Evolutionary conservation across 2,888 invertebrate species (phyloP).

Genomic region (Lymantria monacha): DNA sequence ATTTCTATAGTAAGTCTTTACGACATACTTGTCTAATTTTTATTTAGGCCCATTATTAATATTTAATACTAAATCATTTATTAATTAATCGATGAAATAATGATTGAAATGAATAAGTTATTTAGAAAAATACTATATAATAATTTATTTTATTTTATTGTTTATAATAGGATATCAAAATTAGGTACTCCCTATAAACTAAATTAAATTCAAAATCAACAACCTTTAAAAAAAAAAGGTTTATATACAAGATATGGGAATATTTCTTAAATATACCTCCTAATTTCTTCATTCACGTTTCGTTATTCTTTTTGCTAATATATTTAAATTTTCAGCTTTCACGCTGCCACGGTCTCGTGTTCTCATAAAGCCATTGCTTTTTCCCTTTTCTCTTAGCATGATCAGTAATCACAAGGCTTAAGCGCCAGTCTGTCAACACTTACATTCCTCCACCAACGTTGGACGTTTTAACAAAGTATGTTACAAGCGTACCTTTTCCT

Average conservation of each 20-base stretch:
- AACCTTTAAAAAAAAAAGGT: not conserved
- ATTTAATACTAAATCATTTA: not conserved
- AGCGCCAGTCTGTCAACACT: constrained; percentile 4
- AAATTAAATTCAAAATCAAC: not conserved
- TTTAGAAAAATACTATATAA: not conserved
- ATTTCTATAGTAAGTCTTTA: too few relatives aligned
- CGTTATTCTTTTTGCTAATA: not conserved
- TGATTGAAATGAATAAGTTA: not conserved
- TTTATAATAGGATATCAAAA: not conserved
- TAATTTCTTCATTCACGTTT: not conserved
- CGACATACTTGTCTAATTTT: not conserved
- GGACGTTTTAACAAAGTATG: constrained; percentile 95
- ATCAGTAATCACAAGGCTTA: not conserved
- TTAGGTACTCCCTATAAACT: not conserved
- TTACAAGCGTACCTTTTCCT: constrained; percentile 95
- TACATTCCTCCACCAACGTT: constrained; percentile 62
- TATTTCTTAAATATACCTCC: too few relatives aligned
- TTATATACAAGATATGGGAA: too few relatives aligned
- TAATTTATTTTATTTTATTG: not conserved
- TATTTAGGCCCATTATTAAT: not conserved
- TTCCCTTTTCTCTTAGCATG: not conserved
- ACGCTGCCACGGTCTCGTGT: not conserved
- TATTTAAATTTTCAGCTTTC: not conserved
- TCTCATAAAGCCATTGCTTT: not conserved
- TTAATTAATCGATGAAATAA: not conserved